Conservation (phyloP, 2,113 vertebrate species). For the Rhadina sibilatrix region DNA sequence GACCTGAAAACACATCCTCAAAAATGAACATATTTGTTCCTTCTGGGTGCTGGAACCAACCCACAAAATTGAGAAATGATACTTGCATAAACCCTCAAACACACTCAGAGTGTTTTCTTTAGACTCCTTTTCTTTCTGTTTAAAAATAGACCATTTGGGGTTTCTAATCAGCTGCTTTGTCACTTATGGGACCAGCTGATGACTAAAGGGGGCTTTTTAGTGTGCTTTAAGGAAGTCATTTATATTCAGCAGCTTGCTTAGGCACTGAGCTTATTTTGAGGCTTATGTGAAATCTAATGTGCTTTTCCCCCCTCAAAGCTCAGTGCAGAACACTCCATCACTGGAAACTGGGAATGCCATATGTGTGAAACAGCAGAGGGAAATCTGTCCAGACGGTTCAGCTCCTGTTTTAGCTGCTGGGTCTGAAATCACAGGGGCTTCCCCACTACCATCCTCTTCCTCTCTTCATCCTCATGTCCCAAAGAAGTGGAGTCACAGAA, state of each 20-base stretch:
- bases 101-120: constrained; percentile 8
- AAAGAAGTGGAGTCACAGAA: not conserved
- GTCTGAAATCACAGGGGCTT: not conserved
- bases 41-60: constrained; percentile 34
- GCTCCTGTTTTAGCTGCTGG: not conserved
- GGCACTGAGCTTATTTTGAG: not conserved
- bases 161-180: constrained; percentile 51
- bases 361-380: not conserved
- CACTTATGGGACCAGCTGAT: constrained; percentile 16
- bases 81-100: constrained; percentile 28
- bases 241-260: constrained; percentile 31
- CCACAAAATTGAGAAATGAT: constrained; percentile 6
- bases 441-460: not conserved
- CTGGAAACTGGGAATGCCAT: not conserved
- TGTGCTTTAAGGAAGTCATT: constrained; percentile 19
- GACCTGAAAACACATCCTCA: not conserved
- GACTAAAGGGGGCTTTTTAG: constrained; percentile 21
- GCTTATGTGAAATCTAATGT: not conserved
- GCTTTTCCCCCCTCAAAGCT: not conserved
- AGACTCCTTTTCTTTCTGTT: not conserved
- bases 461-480: not conserved
- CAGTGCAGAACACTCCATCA: not conserved
- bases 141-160: constrained; percentile 26
- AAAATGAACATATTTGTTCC: constrained; percentile 42
- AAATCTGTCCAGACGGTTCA: not conserved